These are phyloP conservation scores for Papilio glaucus DNA, from an alignment of 1,140 invertebrate genomes.

Conservation along the genomic window DNA sequence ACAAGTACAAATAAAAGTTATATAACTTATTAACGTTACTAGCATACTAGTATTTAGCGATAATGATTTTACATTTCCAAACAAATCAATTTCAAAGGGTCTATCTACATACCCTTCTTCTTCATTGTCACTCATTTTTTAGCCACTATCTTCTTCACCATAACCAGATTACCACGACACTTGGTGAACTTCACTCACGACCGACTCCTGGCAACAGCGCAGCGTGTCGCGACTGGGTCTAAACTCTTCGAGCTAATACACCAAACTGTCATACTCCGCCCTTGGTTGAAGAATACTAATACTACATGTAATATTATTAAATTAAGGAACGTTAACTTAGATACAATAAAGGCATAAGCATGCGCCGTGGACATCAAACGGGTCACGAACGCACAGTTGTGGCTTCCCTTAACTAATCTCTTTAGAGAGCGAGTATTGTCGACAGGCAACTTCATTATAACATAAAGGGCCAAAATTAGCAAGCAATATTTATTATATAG, in stretches of 20 bases:
- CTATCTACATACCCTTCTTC: constrained; percentile 67
- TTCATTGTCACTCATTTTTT: constrained; percentile 50
- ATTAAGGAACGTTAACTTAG: constrained; percentile 80
- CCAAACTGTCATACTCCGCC: constrained; percentile 71
- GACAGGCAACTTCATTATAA: constrained; percentile 20
- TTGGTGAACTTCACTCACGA: constrained; percentile 69
- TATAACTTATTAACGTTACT: background rate
- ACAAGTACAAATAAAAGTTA: too few relatives aligned
- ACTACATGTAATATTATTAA: constrained; percentile 83
- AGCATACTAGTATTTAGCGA: background rate
- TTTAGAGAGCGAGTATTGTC: constrained; percentile 66
- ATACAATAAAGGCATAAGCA: constrained; percentile 74
- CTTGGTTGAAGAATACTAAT: constrained; percentile 79
- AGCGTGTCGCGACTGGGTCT: background rate
- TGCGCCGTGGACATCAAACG: constrained; percentile 72
- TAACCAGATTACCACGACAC: constrained; percentile 71
- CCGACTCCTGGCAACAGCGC: background rate
- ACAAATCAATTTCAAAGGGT: background rate
- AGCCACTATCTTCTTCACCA: constrained; percentile 60
- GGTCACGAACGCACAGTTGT: constrained; percentile 79
- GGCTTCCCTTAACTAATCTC: constrained; percentile 77
- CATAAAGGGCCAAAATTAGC: constrained; percentile 11
- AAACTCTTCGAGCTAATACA: constrained; percentile 49
- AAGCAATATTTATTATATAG: background rate
- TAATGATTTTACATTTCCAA: constrained; percentile 7